Percentiles rank a stretch among this genome's conserved stretches.
Conservation (phyloP, 2,113 vertebrate genomes). For the Hyaena hyaena region DNA sequence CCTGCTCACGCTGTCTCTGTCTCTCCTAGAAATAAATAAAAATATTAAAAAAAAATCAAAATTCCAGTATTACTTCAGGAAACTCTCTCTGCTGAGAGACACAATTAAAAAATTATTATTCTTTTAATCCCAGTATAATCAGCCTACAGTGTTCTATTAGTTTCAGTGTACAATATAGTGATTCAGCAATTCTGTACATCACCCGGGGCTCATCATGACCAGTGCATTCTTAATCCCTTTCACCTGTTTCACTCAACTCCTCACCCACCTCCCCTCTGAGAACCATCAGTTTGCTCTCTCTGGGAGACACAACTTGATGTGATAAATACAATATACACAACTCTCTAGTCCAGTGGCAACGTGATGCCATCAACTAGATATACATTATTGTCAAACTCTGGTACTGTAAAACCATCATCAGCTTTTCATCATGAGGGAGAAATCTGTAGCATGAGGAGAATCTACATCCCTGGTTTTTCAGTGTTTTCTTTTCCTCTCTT, state of each 20-base stretch:
- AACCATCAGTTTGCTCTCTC: background rate
- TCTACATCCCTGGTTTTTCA: background rate
- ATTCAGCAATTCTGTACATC: background rate
- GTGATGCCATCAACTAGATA: background rate
- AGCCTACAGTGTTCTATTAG: background rate
- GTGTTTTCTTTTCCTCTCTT: background rate
- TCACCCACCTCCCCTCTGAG: background rate
- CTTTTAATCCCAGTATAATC: background rate
- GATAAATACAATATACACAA: background rate
- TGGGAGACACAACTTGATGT: background rate
- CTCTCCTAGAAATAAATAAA: no score
- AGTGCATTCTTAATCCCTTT: background rate
- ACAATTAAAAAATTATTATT: background rate
- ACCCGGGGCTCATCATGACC: background rate
- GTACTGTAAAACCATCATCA: background rate
- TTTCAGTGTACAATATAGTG: background rate
- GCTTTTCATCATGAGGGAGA: background rate
- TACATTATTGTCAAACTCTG: background rate
- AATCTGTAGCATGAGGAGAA: background rate
- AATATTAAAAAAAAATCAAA: background rate
- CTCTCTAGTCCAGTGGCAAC: background rate
- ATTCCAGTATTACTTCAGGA: background rate
- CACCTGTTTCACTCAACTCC: background rate
- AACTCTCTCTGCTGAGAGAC: background rate
- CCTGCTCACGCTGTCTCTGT: no score